phyloP scores from a whole-genome alignment of 1,140 invertebrate species.

The Carposina sasakii region DNA sequence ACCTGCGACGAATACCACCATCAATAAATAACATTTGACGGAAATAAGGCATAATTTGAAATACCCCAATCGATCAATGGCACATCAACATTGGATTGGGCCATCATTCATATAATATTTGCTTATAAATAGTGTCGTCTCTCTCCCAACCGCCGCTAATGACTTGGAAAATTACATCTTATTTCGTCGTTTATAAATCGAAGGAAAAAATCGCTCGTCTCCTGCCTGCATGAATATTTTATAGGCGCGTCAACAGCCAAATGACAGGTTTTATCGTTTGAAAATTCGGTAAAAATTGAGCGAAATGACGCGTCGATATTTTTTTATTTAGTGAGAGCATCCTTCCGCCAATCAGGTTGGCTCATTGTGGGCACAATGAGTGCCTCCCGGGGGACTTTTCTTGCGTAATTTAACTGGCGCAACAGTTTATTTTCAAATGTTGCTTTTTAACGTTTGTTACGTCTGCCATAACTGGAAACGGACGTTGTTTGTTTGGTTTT shows the following conservation, averaged over 20 bases:
- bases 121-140: constrained; percentile 69
- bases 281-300: constrained; percentile 70
- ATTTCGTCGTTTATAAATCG: constrained; percentile 69
- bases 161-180: constrained; percentile 74
- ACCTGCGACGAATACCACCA: no score
- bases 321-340: constrained; percentile 71
- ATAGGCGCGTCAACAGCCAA: constrained; percentile 70
- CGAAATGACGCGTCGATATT: constrained; percentile 71
- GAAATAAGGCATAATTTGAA: no score
- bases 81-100: constrained; percentile 66
- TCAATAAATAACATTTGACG: no score
- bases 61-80: constrained; percentile 68
- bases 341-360: constrained; percentile 70
- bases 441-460: no score
- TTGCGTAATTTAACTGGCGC: constrained; percentile 60
- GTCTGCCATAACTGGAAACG: no score
- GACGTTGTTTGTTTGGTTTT: no score
- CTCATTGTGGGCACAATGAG: constrained; percentile 66
- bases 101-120: constrained; percentile 71
- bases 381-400: constrained; percentile 53
- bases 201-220: constrained; percentile 71
- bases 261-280: constrained; percentile 73
- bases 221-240: constrained; percentile 70
- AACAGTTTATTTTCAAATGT: constrained; percentile 62
- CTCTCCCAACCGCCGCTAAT: constrained; percentile 68